Evolutionary conservation across 2,113 vertebrate species (phyloP).

Genomic region (Castor canadensis): DNA sequence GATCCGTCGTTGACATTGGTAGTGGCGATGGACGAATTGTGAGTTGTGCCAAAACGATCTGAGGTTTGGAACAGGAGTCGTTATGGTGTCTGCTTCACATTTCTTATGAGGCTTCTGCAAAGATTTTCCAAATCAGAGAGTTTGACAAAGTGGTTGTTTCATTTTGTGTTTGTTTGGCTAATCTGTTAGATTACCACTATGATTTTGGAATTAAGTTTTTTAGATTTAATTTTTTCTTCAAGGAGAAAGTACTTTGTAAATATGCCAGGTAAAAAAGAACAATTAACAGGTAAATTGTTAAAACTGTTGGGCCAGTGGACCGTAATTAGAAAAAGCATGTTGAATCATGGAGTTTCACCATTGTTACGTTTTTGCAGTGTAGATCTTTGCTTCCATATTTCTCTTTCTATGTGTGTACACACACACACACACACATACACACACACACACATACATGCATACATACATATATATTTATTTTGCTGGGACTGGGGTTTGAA

Average conservation of each 20-base stretch:
- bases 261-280: not conserved
- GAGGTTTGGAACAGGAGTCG: not conserved
- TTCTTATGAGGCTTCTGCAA: not conserved
- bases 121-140: not conserved
- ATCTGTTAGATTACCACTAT: not conserved
- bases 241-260: not conserved
- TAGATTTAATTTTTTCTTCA: slow-evolving; percentile 18
- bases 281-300: not conserved
- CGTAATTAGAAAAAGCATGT: not conserved
- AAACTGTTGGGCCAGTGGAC: not conserved
- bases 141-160: not conserved
- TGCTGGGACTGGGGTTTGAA: no score
- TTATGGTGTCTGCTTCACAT: not conserved
- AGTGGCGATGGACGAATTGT: slow-evolving; percentile 97
- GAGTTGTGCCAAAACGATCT: slow-evolving; percentile 75
- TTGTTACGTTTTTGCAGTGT: not conserved
- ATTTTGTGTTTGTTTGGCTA: not conserved
- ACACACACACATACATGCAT: no score
- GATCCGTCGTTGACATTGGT: slow-evolving; percentile 92
- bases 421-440: no score
- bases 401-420: no score
- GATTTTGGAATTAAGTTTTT: slow-evolving; percentile 41
- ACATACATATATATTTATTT: no score
- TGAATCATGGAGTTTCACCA: not conserved
- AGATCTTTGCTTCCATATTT: not conserved